Evolutionary conservation across 2,888 invertebrate species (phyloP), one percentile per base, ranked within the genome.

Genomic region (Tryphoninae sp.): DNA sequence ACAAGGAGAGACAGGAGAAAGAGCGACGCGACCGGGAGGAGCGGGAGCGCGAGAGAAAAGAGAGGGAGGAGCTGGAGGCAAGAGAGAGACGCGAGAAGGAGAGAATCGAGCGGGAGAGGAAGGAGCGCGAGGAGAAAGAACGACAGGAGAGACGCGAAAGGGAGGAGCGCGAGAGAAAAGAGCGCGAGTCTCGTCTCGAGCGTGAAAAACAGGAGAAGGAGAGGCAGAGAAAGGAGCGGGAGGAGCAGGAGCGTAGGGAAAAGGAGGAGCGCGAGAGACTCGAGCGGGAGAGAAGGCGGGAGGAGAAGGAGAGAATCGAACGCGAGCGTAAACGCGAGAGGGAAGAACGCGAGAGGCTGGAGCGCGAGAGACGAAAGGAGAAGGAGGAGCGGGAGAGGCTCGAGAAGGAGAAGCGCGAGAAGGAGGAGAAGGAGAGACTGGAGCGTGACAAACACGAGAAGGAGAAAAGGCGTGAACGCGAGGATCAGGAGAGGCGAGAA

Each of bases 231-330:
- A 93, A 93, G 86, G 89, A 91, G 81, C 87, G 89, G 9, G 91
- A 92, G 45, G 91, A 90, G 58, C 89, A 87, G 73, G 91, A 91
- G 73, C 86, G 87, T 62, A 86, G 89, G 2, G 90, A 88, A 67
- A 89, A 84, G 77, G 94, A 94, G 86, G 93, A 93, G 84, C 91
- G 93, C 40, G 92, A 93, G 83, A 91, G 92, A 81, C 55, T 86
- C 42, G 88, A 90, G 64, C 87, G 89, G 26, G 89, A 89, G 23
- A 85, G 87, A 40, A 86, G 87, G 23, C 75, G 87, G 49, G 90
- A 88, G 68, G 89, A 87, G 83, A 90, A 88, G 53, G 91, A 90
- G 79, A 92, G 93, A n/a, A 92, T 92, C 84, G 92, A 92, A 84
- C 87, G 91, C 8, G 89, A 90, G 33, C 78, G 88, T 23, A 88